Conservation (phyloP, 2,888 invertebrate species). For the Phasia obesa region DNA sequence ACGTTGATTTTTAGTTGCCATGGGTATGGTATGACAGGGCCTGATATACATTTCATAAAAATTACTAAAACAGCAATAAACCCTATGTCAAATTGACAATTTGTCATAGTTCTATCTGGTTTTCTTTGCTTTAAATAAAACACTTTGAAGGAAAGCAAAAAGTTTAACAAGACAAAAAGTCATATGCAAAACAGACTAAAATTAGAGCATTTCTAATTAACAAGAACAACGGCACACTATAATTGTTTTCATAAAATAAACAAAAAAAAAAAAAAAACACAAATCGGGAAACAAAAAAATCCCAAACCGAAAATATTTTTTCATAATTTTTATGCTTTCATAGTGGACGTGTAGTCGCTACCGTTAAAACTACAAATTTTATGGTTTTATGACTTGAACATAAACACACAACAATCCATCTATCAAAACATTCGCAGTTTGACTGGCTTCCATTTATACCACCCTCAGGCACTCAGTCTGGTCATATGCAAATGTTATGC, state of each 20-base stretch:
- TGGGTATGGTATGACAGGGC: slow-evolving; percentile 22
- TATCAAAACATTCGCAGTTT: slow-evolving; percentile 41
- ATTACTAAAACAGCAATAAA: slow-evolving; percentile 11
- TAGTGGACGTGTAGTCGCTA: slow-evolving; percentile 38
- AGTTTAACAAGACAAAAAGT: not conserved
- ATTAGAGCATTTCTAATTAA: slow-evolving; percentile 71
- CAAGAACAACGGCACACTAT: slow-evolving; percentile 8
- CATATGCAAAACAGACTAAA: slow-evolving; percentile 66
- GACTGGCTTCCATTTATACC: slow-evolving; percentile 11
- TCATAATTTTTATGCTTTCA: slow-evolving; percentile 47
- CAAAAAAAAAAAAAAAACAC: slow-evolving; percentile 8
- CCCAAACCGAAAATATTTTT: slow-evolving; percentile 62
- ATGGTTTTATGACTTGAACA: slow-evolving; percentile 60
- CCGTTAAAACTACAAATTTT: slow-evolving; percentile 50
- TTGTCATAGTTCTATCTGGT: slow-evolving; percentile 47
- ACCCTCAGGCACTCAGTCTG: slow-evolving; percentile 10
- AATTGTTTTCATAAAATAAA: slow-evolving; percentile 14
- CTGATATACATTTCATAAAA: slow-evolving; percentile 28
- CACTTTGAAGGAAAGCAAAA: slow-evolving; percentile 10
- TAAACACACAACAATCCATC: slow-evolving; percentile 47
- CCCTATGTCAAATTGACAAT: slow-evolving; percentile 44
- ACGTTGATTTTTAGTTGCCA: slow-evolving; percentile 35
- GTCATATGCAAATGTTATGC: slow-evolving; percentile 65
- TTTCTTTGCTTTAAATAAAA: slow-evolving; percentile 37
- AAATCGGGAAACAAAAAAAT: slow-evolving; percentile 14